phyloP scores from a whole-genome alignment of 2,888 invertebrate species.

The Hesperia comma region DNA sequence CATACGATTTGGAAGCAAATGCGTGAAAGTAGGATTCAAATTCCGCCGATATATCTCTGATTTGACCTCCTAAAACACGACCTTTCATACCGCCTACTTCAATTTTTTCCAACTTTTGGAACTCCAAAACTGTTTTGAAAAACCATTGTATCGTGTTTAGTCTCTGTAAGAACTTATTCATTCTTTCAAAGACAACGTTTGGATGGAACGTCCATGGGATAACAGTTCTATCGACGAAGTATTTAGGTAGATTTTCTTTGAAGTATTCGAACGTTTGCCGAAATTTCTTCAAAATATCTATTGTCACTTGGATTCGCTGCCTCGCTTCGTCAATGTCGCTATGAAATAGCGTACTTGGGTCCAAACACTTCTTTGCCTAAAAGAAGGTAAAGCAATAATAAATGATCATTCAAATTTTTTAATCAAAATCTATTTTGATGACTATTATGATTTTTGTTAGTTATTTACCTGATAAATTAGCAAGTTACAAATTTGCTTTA shows the following conservation, averaged over 20 bases:
- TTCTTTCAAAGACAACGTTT: conserved; percentile 90
- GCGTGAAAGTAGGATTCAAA: conserved; percentile 92
- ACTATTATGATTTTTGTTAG: too few relatives aligned
- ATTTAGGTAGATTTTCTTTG: conserved; percentile 86
- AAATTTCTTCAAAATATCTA: conserved; percentile 86
- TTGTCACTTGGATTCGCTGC: conserved; percentile 89
- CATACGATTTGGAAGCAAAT: conserved; percentile 93
- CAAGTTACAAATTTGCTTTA: conserved; percentile 95
- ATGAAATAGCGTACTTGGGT: conserved; percentile 96
- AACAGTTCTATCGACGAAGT: conserved; percentile 85
- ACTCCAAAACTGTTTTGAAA: conserved; percentile 96
- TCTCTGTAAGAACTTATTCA: conserved; percentile 90
- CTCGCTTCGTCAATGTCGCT: conserved; percentile 97
- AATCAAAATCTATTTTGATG: too few relatives aligned
- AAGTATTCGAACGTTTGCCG: conserved; percentile 87
- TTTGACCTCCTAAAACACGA: conserved; percentile 89
- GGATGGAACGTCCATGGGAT: conserved; percentile 93
- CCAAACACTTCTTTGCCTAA: conserved; percentile 93
- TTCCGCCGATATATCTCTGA: conserved; percentile 91
- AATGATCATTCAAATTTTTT: too few relatives aligned
- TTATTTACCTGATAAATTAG: conserved; percentile 90
- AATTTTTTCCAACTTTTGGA: conserved; percentile 96
- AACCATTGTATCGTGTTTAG: conserved; percentile 92
- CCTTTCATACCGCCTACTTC: conserved; percentile 96
- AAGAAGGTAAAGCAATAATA: conserved; percentile 43